These are phyloP conservation scores for Gallinago nigripennis DNA, from an alignment of 2,797 vertebrate genomes.

Conservation along the genomic window DNA sequence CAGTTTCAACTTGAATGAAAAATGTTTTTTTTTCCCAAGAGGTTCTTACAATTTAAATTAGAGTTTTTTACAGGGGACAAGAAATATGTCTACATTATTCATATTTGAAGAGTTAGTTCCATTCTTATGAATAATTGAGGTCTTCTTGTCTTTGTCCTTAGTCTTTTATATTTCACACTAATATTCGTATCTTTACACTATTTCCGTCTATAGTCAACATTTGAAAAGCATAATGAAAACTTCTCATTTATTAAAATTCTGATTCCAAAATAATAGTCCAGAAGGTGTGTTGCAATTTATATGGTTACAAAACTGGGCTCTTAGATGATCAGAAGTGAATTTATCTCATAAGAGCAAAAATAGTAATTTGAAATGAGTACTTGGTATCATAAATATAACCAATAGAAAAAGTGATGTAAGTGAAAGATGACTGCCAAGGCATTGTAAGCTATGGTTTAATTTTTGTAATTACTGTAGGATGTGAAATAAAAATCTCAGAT, in stretches of 20 bases:
- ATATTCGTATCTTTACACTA: neutral
- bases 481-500: neutral
- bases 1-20: constrained; percentile 2
- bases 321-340: neutral
- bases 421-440: neutral
- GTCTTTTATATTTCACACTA: constrained; percentile 7
- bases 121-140: constrained; percentile 41
- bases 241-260: constrained; percentile 19
- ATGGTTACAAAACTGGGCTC: neutral
- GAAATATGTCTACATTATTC: constrained; percentile 42
- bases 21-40: neutral
- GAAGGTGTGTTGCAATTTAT: neutral
- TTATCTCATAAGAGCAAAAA: neutral
- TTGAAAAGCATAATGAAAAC: neutral
- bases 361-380: neutral
- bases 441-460: neutral
- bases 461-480: neutral
- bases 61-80: neutral
- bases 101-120: constrained; percentile 32
- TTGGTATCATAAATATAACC: neutral
- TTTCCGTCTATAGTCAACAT: neutral
- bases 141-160: constrained; percentile 25
- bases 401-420: neutral
- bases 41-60: constrained; percentile 14
- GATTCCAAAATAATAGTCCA: neutral